A percentile compares a stretch with the other conserved stretches of the same genome.
phyloP scores from a whole-genome alignment of 2,888 invertebrate species.

The Rhyacophila evoluta region DNA sequence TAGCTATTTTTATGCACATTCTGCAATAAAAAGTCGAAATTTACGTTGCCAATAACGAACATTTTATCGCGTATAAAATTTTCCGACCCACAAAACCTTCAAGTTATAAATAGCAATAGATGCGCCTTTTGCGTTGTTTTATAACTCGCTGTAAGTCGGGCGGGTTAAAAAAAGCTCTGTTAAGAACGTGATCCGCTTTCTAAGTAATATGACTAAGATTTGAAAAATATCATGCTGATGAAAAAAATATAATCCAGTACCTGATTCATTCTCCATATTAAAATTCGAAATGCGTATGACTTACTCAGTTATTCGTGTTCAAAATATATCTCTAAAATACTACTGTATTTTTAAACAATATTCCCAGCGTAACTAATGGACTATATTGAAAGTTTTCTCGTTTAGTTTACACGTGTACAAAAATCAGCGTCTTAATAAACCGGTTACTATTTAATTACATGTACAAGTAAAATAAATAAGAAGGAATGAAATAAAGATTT shows the following conservation, averaged over 20 bases:
- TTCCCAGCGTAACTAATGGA: too few relatives aligned
- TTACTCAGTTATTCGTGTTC: too few relatives aligned
- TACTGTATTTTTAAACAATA: too few relatives aligned
- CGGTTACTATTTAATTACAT: too few relatives aligned
- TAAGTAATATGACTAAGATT: background rate
- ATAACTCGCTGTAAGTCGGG: background rate
- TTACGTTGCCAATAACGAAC: conserved; percentile 7
- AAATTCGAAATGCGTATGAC: background rate
- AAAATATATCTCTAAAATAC: too few relatives aligned
- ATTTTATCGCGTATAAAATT: conserved; percentile 1
- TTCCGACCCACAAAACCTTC: background rate
- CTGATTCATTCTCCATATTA: background rate
- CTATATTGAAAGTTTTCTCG: too few relatives aligned
- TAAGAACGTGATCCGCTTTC: background rate
- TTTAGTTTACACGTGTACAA: too few relatives aligned
- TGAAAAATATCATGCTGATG: background rate
- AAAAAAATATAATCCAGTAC: background rate
- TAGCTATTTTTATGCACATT: background rate
- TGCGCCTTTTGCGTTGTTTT: background rate
- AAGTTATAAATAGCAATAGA: conserved; percentile 15
- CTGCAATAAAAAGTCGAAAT: conserved; percentile 6
- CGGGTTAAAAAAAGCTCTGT: background rate
- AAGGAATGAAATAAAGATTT: too few relatives aligned
- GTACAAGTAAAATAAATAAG: too few relatives aligned
- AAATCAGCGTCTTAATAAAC: too few relatives aligned